Percentiles rank a stretch among this genome's conserved stretches.
phyloP scores from a whole-genome alignment of 2,113 vertebrate species.

The Poeciliopsis occidentalis region DNA sequence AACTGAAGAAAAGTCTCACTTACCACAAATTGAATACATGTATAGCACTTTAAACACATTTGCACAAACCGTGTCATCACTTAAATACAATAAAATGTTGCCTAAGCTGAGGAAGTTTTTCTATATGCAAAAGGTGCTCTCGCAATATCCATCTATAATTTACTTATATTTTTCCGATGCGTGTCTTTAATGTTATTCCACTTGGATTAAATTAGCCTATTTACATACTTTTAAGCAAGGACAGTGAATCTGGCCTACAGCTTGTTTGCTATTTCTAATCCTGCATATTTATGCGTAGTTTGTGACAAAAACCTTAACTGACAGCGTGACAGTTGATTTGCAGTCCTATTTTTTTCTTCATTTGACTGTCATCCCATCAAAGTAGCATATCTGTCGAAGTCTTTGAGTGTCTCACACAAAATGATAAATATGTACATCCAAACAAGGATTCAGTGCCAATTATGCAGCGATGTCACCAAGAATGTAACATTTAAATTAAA shows the following conservation, averaged over 20 bases:
- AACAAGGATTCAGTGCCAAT: conserved; percentile 72
- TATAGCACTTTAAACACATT: background rate
- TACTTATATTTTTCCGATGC: conserved; percentile 19
- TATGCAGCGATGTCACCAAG: conserved; percentile 69
- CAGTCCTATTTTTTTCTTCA: conserved; percentile 49
- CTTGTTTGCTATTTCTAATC: conserved; percentile 71
- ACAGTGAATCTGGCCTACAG: conserved; percentile 54
- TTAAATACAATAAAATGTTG: background rate
- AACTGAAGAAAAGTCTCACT: background rate
- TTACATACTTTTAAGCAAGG: conserved; percentile 45
- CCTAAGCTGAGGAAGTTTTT: background rate
- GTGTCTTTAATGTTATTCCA: conserved; percentile 22
- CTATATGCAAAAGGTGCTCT: conserved; percentile 7
- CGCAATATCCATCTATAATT: conserved; percentile 29
- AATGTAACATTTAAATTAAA: conserved; percentile 76
- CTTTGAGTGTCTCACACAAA: conserved; percentile 69
- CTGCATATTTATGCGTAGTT: conserved; percentile 66
- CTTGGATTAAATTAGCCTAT: conserved; percentile 43
- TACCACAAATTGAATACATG: too few relatives aligned
- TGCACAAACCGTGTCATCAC: background rate
- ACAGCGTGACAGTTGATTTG: conserved; percentile 73
- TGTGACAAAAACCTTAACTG: conserved; percentile 74
- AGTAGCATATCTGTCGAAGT: conserved; percentile 64
- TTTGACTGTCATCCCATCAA: conserved; percentile 73
- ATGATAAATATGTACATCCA: conserved; percentile 75